Evolutionary conservation across 2,888 invertebrate genomes (phyloP).

Genomic region (Phyllotreta cruciferae): DNA sequence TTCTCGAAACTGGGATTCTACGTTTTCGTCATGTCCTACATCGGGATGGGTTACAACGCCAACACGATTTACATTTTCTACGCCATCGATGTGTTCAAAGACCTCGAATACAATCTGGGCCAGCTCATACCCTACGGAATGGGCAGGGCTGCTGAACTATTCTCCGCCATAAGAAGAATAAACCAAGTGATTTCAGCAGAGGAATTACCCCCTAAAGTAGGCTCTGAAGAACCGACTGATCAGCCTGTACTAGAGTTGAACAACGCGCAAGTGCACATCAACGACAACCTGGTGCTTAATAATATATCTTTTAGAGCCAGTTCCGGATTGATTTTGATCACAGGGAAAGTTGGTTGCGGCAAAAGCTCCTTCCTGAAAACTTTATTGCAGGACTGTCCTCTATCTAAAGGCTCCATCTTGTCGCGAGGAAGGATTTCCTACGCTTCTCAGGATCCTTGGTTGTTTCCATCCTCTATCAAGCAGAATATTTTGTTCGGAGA

Average conservation of each 20-base stretch:
- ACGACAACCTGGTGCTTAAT: constrained; percentile 54
- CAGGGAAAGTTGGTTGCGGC: constrained; percentile 65
- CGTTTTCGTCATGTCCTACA: constrained; percentile 46
- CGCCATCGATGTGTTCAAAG: constrained; percentile 40
- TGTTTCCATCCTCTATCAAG: constrained; percentile 51
- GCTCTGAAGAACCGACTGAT: constrained; percentile 17
- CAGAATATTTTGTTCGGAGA: constrained; percentile 57
- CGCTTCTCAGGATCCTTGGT: constrained; percentile 53
- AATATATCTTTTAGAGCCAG: constrained; percentile 59
- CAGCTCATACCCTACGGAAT: constrained; percentile 84
- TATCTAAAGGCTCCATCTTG: constrained; percentile 40
- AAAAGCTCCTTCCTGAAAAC: constrained; percentile 50
- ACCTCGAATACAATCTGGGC: constrained; percentile 77
- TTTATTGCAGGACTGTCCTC: constrained; percentile 47
- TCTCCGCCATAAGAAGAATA: constrained; percentile 45
- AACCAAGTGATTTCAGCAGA: constrained; percentile 34
- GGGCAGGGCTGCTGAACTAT: constrained; percentile 45
- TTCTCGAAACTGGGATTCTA: constrained; percentile 47
- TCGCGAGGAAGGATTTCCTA: constrained; percentile 48
- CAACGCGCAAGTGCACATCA: constrained; percentile 37
- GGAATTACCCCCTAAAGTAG: constrained; percentile 32
- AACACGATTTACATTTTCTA: constrained; percentile 45
- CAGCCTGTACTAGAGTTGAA: constrained; percentile 32
- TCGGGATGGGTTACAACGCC: constrained; percentile 40
- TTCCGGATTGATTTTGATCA: constrained; percentile 61